phyloP scores from a whole-genome alignment of 1,140 invertebrate genomes.

The Drosophila virilis region DNA sequence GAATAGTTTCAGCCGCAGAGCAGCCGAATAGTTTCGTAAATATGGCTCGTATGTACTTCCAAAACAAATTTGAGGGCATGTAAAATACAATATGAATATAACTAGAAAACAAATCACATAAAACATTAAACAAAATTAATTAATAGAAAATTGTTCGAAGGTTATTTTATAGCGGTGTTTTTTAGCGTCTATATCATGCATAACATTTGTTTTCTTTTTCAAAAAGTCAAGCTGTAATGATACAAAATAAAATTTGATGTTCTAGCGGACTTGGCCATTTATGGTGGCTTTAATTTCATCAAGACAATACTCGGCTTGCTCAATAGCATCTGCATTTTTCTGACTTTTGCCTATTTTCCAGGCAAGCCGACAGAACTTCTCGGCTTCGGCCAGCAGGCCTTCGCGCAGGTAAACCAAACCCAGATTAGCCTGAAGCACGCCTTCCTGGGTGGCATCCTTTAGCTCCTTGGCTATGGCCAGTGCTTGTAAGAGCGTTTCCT shows the following conservation, averaged over 20 bases:
- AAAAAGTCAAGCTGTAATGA: neutral
- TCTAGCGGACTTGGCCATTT: constrained; percentile 17
- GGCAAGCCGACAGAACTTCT: constrained; percentile 89
- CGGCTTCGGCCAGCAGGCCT: constrained; percentile 88
- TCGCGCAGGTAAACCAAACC: constrained; percentile 92
- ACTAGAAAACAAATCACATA: constrained; percentile 17
- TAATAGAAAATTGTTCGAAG: neutral
- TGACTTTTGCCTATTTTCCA: constrained; percentile 88
- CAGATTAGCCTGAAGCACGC: constrained; percentile 92
- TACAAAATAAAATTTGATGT: constrained; percentile 8
- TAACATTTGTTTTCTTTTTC: neutral
- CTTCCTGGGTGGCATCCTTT: constrained; percentile 88
- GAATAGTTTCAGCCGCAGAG: constrained; percentile 55
- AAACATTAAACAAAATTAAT: neutral
- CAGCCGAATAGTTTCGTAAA: neutral
- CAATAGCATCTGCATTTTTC: constrained; percentile 87
- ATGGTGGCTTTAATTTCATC: constrained; percentile 86
- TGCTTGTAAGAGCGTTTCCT: constrained; percentile 89
- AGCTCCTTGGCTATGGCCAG: constrained; percentile 88
- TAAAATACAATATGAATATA: constrained; percentile 13
- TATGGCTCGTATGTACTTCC: constrained; percentile 18
- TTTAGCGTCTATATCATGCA: neutral
- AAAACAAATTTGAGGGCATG: constrained; percentile 2
- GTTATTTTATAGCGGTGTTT: constrained; percentile 1
- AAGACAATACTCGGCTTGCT: constrained; percentile 89